phyloP scores from a whole-genome alignment of 2,113 vertebrate species.

The Brachypteracias leptosomus region DNA sequence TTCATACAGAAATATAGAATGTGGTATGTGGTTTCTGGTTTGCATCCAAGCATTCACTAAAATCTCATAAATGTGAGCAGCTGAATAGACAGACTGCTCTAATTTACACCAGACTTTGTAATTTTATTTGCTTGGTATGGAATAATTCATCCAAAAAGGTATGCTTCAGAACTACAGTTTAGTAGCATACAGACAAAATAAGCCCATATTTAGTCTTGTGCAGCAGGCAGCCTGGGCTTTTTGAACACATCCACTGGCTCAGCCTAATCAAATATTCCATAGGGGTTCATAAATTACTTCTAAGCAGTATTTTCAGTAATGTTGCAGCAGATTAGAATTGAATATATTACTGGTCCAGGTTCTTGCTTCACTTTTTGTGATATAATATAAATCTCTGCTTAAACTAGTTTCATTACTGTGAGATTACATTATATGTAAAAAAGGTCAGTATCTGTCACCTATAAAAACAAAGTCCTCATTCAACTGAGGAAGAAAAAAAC shows the following conservation, averaged over 20 bases:
- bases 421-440: background rate
- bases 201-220: background rate
- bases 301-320: background rate
- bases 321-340: background rate
- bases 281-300: background rate
- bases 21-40: slow-evolving; percentile 44
- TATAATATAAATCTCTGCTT: background rate
- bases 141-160: slow-evolving; percentile 30
- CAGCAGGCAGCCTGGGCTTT: background rate
- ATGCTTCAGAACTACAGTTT: slow-evolving; percentile 3
- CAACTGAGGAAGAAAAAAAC: background rate
- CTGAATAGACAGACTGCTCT: slow-evolving; percentile 63
- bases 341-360: background rate
- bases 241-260: background rate
- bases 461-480: background rate
- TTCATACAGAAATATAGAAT: slow-evolving; percentile 44
- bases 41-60: slow-evolving; percentile 47
- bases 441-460: background rate
- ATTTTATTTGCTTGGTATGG: slow-evolving; percentile 48
- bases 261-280: background rate
- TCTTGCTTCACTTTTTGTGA: background rate
- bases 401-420: background rate
- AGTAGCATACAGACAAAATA: slow-evolving; percentile 6
- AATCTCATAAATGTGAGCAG: slow-evolving; percentile 58
- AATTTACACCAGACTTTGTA: slow-evolving; percentile 49